Percentiles rank a stretch among this genome's conserved stretches.
Conservation (phyloP, 2,888 invertebrate genomes). For the Harmothoe impar region DNA sequence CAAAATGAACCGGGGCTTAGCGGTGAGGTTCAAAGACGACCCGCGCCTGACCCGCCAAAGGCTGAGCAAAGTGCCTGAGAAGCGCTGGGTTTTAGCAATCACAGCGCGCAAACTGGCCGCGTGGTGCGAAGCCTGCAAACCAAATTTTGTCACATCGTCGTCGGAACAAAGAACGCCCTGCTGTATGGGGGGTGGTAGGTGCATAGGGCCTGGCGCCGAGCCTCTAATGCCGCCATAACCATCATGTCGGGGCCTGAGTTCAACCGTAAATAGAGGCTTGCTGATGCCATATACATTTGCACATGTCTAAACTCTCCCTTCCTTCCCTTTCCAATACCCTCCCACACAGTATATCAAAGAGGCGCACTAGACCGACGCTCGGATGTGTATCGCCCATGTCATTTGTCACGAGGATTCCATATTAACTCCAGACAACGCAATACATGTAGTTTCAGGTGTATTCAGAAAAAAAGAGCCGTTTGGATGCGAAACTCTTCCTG, state of each 20-base stretch:
- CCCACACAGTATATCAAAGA: no score
- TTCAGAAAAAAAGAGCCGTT: no score
- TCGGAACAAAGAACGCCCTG: neutral
- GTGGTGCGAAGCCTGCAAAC: slow-evolving; percentile 25
- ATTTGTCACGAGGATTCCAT: no score
- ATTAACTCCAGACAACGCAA: no score
- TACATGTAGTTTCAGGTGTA: no score
- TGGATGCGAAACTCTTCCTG: no score
- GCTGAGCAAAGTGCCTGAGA: slow-evolving; percentile 11
- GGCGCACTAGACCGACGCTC: no score
- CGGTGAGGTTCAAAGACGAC: slow-evolving; percentile 51
- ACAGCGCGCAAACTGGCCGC: neutral
- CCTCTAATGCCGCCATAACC: slow-evolving; percentile 17
- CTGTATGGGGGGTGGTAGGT: neutral
- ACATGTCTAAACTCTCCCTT: no score
- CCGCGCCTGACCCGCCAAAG: slow-evolving; percentile 17
- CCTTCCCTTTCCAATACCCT: no score
- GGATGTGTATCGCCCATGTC: no score
- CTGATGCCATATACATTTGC: no score
- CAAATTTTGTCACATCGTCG: slow-evolving; percentile 55
- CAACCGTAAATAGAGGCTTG: neutral
- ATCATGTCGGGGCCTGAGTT: neutral
- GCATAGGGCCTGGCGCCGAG: neutral
- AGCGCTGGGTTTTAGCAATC: slow-evolving; percentile 43
- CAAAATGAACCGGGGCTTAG: slow-evolving; percentile 57